Conservation (phyloP, 2,113 vertebrate species). For the Oreochromis niloticus region DNA sequence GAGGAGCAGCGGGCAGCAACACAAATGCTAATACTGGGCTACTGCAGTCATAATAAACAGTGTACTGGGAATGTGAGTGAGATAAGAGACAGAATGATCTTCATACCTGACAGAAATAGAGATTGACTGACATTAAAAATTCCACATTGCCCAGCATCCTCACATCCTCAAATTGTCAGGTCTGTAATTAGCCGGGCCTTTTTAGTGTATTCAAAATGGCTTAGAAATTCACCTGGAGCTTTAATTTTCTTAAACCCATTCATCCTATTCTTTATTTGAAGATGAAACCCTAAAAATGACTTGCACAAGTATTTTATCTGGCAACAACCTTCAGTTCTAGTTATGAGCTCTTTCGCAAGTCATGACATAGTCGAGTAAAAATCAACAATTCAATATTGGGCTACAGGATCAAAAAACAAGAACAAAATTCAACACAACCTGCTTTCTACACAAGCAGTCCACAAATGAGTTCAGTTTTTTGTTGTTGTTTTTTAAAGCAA, state of each 20-base stretch:
- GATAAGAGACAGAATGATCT: background rate
- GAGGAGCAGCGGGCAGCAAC: background rate
- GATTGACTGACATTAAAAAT: background rate
- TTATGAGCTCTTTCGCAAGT: background rate
- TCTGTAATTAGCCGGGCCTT: background rate
- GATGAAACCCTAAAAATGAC: background rate
- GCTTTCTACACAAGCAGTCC: background rate
- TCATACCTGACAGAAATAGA: background rate
- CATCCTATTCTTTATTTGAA: background rate
- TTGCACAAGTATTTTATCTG: background rate
- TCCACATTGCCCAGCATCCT: background rate
- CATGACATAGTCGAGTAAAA: background rate
- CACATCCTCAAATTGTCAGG: background rate
- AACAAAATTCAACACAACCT: background rate
- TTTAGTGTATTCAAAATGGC: background rate
- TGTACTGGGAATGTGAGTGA: background rate
- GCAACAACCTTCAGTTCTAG: background rate
- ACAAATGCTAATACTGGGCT: background rate
- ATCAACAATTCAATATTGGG: background rate
- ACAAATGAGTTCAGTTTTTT: background rate
- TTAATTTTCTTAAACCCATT: background rate
- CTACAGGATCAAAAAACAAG: background rate
- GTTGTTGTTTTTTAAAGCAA: background rate
- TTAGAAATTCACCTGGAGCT: background rate
- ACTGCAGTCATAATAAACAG: background rate